A percentile compares a stretch with the other conserved stretches of the same genome.
phyloP scores from a whole-genome alignment of 2,888 invertebrate genomes.

The Aradus depressus region DNA sequence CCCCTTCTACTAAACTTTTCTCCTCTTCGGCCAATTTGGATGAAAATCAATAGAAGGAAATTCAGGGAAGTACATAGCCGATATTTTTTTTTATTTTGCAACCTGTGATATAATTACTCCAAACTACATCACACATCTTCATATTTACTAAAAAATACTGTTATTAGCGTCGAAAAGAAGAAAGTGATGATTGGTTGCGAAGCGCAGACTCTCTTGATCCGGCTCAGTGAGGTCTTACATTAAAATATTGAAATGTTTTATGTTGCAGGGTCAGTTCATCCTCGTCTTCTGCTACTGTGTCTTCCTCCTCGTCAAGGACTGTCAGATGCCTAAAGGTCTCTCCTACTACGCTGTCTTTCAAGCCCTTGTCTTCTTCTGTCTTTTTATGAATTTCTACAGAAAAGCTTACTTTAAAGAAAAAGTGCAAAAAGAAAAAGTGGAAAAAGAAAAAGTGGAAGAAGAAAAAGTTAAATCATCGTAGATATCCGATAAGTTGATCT shows the following conservation, averaged over 20 bases:
- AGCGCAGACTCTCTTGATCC: too few relatives aligned
- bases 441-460: conserved; percentile 1
- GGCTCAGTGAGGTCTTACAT: too few relatives aligned
- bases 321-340: conserved; percentile 44
- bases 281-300: conserved; percentile 53
- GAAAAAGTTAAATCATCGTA: conserved; percentile 5
- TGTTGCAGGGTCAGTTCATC: conserved; percentile 51
- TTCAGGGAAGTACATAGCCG: not conserved
- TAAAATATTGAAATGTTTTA: too few relatives aligned
- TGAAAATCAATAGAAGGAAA: too few relatives aligned
- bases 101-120: too few relatives aligned
- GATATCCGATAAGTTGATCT: too few relatives aligned
- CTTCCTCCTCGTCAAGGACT: conserved; percentile 44
- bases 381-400: conserved; percentile 48
- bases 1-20: too few relatives aligned
- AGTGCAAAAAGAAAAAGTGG: conserved; percentile 34
- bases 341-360: conserved; percentile 47
- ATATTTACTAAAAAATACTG: too few relatives aligned
- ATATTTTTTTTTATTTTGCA: conserved; percentile 10
- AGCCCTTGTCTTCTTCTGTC: conserved; percentile 44
- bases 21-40: too few relatives aligned
- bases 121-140: too few relatives aligned
- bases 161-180: too few relatives aligned
- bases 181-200: too few relatives aligned
- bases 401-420: conserved; percentile 45